Evolutionary conservation across 2,797 vertebrate genomes (phyloP), one percentile per base, ranked within the genome.

Genomic region (Gadopsis marmoratus): DNA sequence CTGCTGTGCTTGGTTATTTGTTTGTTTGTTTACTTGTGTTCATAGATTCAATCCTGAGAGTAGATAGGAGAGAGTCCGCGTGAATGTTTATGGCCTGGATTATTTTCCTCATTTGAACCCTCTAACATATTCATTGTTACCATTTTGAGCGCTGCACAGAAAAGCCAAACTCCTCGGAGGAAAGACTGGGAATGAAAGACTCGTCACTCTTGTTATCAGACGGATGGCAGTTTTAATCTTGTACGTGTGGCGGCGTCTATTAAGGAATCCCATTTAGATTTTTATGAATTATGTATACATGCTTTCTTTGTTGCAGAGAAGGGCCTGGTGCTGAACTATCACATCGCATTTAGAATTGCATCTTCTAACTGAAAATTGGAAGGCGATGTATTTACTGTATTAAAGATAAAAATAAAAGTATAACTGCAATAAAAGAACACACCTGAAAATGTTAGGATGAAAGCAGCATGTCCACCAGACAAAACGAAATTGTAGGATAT

Each of bases 1-100:
- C 39, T 55, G 80, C 26, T 26, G 26, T 26, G 48, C 85, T 84
- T 73, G 56, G 9, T 39, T 78, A 81, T 83, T 81, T 85, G 76
- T 86, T 86, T 89, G 79, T 90, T 89, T 89, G 81, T 89, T 90
- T 86, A 80, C 75, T 86, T 74, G 74, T 76, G 71, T 89, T 88
- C 72, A 88, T 74, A 86, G 82, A 90, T 89, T 86, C 86, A 86
- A 85, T 91, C 77, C 74, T 72, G 62, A 56, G 76, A 84, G 54
- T 53, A 82, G 87, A 89, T 74, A 78, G 73, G 79, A 73, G 35
- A 41, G 63, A 76, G 62, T 29, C 64, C 63, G 59, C 4, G 33
- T 76, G 71, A 62, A 48, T 79, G 71, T 70, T 65, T 58, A 16
- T 23, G 74, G 76, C 82, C 78, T 87, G 71, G 76, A 85, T 86